Percentiles rank a stretch among this genome's conserved stretches.
phyloP scores from a whole-genome alignment of 2,797 vertebrate species.

The Crocodylus rhombifer region DNA sequence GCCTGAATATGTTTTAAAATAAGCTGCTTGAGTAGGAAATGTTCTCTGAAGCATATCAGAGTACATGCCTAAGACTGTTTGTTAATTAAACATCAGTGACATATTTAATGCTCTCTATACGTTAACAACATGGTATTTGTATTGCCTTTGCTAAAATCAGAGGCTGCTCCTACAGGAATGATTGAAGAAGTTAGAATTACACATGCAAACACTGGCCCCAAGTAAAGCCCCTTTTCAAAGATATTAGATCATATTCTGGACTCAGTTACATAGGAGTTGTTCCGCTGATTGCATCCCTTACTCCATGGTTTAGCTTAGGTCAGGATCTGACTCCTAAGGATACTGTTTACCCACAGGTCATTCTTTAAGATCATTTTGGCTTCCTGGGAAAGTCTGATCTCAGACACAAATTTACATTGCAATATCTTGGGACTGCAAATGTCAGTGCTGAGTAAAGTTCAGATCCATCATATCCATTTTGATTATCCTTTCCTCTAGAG shows the following conservation, averaged over 20 bases:
- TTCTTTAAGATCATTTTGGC: not conserved
- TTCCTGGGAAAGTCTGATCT: not conserved
- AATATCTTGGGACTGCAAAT: not conserved
- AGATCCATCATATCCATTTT: not conserved
- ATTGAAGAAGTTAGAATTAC: not conserved
- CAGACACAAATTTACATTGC: not conserved
- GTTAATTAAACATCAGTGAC: conserved; percentile 54
- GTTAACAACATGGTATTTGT: conserved; percentile 9
- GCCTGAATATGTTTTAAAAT: conserved; percentile 26
- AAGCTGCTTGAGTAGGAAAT: conserved; percentile 41
- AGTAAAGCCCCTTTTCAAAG: not conserved
- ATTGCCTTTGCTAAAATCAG: conserved; percentile 29
- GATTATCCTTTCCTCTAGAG: not conserved
- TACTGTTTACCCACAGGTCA: not conserved
- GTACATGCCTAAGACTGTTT: conserved; percentile 7
- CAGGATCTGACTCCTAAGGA: not conserved
- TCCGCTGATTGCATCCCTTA: not conserved
- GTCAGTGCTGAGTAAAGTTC: not conserved
- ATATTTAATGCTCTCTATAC: conserved; percentile 19
- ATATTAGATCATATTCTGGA: not conserved
- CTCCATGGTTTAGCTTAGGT: not conserved
- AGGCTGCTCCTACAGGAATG: conserved; percentile 2
- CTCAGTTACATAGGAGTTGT: not conserved
- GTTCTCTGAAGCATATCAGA: conserved; percentile 49
- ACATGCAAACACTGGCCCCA: not conserved